Evolutionary conservation across 2,888 invertebrate genomes (phyloP).

Genomic region (Eueremaeus valkanovi): DNA sequence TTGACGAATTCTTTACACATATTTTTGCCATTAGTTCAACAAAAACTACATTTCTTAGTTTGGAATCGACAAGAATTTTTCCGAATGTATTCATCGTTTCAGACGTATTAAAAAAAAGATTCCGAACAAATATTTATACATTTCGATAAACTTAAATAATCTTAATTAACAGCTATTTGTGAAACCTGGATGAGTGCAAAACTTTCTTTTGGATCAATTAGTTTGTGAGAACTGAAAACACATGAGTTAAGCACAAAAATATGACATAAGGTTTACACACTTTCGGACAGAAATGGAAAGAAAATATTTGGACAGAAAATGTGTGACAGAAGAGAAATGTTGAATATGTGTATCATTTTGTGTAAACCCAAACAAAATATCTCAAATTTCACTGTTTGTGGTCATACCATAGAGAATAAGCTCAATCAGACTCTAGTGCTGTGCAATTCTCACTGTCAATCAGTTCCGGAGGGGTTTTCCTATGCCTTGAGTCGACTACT

Average conservation of each 20-base stretch:
- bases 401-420: slow-evolving; percentile 1
- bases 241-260: no score
- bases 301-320: neutral
- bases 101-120: no score
- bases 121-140: no score
- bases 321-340: neutral
- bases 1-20: no score
- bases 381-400: slow-evolving; percentile 9
- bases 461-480: slow-evolving; percentile 17
- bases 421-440: neutral
- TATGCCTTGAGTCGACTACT: neutral
- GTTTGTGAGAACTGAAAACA: no score
- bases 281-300: neutral
- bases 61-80: no score
- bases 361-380: neutral
- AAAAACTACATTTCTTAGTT: no score
- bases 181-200: neutral
- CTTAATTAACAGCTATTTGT: no score
- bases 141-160: no score
- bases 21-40: no score
- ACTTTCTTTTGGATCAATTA: no score
- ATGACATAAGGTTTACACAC: slow-evolving; percentile 9
- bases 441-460: neutral
- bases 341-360: neutral
- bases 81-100: no score